Conservation (phyloP, 2,113 vertebrate genomes). For the Anser brachyrhynchus region DNA sequence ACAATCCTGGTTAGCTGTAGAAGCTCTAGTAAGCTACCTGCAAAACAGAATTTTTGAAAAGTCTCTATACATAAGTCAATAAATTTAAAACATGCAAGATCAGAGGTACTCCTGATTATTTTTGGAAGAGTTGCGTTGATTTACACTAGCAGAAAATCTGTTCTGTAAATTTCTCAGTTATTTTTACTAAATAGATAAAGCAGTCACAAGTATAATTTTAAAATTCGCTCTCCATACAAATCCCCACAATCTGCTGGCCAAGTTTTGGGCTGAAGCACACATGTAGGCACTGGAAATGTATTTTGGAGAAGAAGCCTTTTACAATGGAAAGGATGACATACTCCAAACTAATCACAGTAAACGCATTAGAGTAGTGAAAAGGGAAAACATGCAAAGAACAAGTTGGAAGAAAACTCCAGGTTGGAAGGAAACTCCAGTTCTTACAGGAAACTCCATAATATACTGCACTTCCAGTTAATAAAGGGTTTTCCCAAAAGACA, state of each 20-base stretch:
- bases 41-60: background rate
- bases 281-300: background rate
- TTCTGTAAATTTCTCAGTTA: background rate
- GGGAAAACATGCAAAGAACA: background rate
- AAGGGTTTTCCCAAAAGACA: background rate
- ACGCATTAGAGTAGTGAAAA: background rate
- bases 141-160: background rate
- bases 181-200: background rate
- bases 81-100: background rate
- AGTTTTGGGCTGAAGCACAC: background rate
- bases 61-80: background rate
- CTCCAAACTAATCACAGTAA: background rate
- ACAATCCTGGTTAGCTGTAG: background rate
- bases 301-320: background rate
- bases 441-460: background rate
- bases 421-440: background rate
- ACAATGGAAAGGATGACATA: conserved; percentile 22
- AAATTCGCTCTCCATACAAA: background rate
- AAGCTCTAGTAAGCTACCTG: background rate
- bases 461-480: background rate
- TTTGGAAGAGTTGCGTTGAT: background rate
- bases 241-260: background rate
- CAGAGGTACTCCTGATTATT: background rate
- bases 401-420: background rate
- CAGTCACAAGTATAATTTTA: background rate